These are phyloP conservation scores for Gobiocypris rarus DNA, from an alignment of 2,113 vertebrate species.

Conservation along the genomic window DNA sequence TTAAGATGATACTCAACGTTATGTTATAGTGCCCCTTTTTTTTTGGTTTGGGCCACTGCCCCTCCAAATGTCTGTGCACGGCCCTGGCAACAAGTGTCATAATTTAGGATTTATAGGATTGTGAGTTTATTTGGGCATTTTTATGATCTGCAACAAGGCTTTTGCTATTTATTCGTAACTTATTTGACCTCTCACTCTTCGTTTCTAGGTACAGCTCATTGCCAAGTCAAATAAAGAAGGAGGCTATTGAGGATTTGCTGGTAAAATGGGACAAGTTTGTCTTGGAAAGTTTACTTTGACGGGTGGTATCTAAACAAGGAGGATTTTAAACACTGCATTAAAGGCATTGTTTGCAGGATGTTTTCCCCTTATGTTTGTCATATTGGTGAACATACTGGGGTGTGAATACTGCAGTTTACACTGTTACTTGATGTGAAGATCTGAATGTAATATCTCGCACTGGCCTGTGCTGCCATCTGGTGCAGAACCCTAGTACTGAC, in stretches of 20 bases:
- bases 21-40: no score
- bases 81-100: neutral
- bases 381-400: neutral
- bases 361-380: neutral
- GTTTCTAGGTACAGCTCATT: slow-evolving; percentile 85
- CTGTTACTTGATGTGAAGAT: neutral
- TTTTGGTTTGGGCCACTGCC: no score
- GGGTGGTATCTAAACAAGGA: neutral
- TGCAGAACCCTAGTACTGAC: slow-evolving; percentile 3
- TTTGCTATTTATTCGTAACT: neutral
- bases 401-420: neutral
- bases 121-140: neutral
- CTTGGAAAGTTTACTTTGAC: slow-evolving; percentile 62
- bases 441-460: neutral
- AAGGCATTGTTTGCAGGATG: neutral
- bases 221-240: slow-evolving; percentile 66
- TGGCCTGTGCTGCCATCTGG: slow-evolving; percentile 25
- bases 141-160: neutral
- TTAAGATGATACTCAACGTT: no score
- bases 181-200: neutral
- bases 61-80: no score
- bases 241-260: slow-evolving; percentile 76
- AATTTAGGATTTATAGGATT: neutral
- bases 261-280: slow-evolving; percentile 85
- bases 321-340: neutral